phyloP scores from a whole-genome alignment of 2,113 vertebrate genomes.

The Dermatemys mawii region DNA sequence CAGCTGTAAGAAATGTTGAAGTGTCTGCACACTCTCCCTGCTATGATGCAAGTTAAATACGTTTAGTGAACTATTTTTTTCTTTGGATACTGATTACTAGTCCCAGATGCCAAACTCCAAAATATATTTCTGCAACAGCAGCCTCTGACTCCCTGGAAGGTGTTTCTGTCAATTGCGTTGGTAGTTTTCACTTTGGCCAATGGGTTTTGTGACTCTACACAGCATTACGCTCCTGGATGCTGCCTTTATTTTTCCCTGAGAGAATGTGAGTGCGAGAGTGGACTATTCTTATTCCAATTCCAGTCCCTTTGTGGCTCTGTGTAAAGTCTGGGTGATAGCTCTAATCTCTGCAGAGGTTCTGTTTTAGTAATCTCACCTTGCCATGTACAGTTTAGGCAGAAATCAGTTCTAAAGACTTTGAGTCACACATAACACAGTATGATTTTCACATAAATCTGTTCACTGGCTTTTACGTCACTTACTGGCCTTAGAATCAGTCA shows the following conservation, averaged over 20 bases:
- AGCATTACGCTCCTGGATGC: not conserved
- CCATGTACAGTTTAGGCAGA: not conserved
- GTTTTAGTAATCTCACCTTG: not conserved
- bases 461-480: not conserved
- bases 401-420: not conserved
- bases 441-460: not conserved
- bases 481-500: not conserved
- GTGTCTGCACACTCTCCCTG: not conserved
- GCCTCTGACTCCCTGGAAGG: conserved; percentile 17
- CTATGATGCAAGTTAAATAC: not conserved
- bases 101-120: not conserved
- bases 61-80: not conserved
- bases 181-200: not conserved
- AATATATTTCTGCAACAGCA: not conserved
- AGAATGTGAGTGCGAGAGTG: not conserved
- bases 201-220: not conserved
- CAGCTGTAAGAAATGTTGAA: not conserved
- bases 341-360: not conserved
- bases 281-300: not conserved
- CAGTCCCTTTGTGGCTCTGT: not conserved
- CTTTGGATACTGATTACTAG: not conserved
- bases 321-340: not conserved
- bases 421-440: not conserved
- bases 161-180: not conserved
- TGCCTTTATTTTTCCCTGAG: not conserved